Base-by-base conservation (phyloP, 1,140 invertebrate species). In the Drosophila pseudoobscura region DNA sequence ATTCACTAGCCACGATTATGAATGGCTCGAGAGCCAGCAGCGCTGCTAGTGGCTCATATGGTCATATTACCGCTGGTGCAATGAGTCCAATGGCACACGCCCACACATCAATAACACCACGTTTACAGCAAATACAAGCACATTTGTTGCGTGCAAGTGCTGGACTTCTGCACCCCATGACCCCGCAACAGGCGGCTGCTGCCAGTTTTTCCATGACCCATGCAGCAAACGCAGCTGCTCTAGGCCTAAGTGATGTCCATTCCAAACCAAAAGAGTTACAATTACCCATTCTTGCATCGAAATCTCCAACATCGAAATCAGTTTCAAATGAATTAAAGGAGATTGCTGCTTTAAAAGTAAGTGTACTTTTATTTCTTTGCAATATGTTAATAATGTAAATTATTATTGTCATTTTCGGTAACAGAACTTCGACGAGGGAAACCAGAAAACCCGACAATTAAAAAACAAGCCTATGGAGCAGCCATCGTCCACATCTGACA, bases 1-100 rank as follows among this genome's bases (percentile, higher is more conserved):
- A 97, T 75, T 98, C 97, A 41, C 92, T 99, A 60, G 96, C 96
- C 20, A 97, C 97, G n/a, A 95, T 98, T 49, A 96, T 98, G 77
- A 97, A 97, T 80, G 97, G 97, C 3, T 97, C 96, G 0, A 93
- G 96, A 46, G 95, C 95, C 57, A 97, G 96, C 41, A 97, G 96
- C 56, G 94, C 95, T 0, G 95, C 96, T 6, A 97, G 96, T 87
- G 97, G 98, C 13, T 98, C 97, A 60, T 98, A 98, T 92, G 97
- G 97, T 13, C 98, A 99, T 92, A 94, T 99, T 64, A 97, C 97
- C 54, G 97, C 96, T 90, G 97, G 96, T 91, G 76, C 78, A 8
- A 68, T 84, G 11, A 80, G 80, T 43, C 90, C 83, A 9, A 95
- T 95, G 0, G 90, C 95, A 49, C 94, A 95, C 57, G 91, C 95